A percentile compares a stretch with the other conserved stretches of the same genome.
Evolutionary conservation across 2,797 vertebrate genomes (phyloP).

Genomic region (Sebastes oblongus): DNA sequence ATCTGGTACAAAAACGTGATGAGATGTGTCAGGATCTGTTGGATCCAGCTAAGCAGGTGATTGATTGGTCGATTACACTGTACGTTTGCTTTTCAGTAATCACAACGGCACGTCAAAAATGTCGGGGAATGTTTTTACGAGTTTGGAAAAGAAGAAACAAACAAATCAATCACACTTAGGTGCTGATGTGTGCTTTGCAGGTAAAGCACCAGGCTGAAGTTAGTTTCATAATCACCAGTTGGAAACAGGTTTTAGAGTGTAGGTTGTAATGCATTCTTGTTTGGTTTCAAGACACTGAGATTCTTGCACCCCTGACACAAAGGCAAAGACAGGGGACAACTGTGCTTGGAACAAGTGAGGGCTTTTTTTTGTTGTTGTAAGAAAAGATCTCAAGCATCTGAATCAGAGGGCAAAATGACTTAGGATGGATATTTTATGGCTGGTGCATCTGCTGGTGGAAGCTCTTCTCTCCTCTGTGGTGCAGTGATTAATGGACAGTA

Average conservation of each 20-base stretch:
- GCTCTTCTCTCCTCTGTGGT: not conserved
- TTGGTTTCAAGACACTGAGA: not conserved
- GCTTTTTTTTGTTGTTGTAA: not conserved
- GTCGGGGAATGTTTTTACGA: not conserved
- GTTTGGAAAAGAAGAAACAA: not conserved
- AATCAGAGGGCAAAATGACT: not conserved
- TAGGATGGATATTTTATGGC: slow-evolving; percentile 5
- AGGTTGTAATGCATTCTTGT: not conserved
- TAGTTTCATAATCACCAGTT: not conserved
- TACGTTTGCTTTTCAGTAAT: not conserved
- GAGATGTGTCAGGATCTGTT: not conserved
- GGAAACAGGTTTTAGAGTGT: not conserved
- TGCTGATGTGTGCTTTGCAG: not conserved
- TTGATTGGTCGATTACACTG: not conserved
- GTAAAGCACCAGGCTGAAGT: not conserved
- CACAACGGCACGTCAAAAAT: not conserved
- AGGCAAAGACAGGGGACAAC: not conserved
- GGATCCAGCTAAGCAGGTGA: not conserved
- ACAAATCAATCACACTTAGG: not conserved
- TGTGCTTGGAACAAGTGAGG: not conserved
- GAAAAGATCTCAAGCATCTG: not conserved
- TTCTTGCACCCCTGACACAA: not conserved
- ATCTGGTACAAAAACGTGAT: not conserved
- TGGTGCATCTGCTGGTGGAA: slow-evolving; percentile 17
- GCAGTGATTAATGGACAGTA: slow-evolving; percentile 27